Conservation (phyloP, 2,113 vertebrate species). For the Stegastes partitus region DNA sequence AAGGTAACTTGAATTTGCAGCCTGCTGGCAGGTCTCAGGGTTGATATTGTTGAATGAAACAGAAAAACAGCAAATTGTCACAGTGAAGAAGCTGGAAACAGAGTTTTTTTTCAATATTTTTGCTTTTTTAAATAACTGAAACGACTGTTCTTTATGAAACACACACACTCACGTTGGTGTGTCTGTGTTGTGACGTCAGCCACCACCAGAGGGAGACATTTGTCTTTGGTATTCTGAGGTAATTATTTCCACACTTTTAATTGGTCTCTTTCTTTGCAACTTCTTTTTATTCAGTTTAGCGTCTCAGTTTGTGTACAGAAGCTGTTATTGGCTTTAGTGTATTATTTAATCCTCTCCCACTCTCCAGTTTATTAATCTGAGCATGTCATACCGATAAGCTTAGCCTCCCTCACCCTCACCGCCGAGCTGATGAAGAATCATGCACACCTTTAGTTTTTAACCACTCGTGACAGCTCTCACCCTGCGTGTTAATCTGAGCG, state of each 20-base stretch:
- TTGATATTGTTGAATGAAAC: too few relatives aligned
- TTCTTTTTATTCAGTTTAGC: not conserved
- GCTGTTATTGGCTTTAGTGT: too few relatives aligned
- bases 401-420: constrained; percentile 9
- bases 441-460: not conserved
- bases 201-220: constrained; percentile 75
- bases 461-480: not conserved
- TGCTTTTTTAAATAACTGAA: not conserved
- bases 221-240: not conserved
- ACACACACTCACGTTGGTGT: too few relatives aligned
- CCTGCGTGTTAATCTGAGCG: not conserved
- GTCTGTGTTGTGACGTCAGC: not conserved
- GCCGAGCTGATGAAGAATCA: not conserved
- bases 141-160: not conserved
- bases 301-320: too few relatives aligned
- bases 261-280: not conserved
- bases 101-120: too few relatives aligned
- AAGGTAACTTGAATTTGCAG: too few relatives aligned
- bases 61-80: too few relatives aligned
- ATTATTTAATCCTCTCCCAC: not conserved
- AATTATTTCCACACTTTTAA: not conserved
- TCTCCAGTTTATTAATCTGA: constrained; percentile 1
- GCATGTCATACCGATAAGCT: constrained; percentile 3
- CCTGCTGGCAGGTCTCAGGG: too few relatives aligned
- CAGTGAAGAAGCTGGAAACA: too few relatives aligned